Percentiles rank a stretch among this genome's conserved stretches.
Evolutionary conservation across 2,113 vertebrate genomes (phyloP).

Genomic region (Hymenochirus boettgeri): DNA sequence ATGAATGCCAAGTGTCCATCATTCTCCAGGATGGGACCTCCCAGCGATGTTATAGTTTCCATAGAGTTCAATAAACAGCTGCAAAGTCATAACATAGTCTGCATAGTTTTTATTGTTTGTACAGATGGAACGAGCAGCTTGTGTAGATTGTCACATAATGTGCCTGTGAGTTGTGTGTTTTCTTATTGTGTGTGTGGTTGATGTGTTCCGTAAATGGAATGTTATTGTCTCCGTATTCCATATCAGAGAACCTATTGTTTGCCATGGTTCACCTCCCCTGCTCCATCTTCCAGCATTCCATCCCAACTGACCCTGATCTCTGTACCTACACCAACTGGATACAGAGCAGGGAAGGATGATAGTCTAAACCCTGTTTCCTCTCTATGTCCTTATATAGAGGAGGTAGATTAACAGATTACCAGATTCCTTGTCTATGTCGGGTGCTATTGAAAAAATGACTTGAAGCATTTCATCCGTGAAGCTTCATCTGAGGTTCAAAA

Average conservation of each 20-base stretch:
- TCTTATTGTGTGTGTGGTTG: conserved; percentile 10
- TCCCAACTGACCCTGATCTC: background rate
- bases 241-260: conserved; percentile 3
- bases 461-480: too few species aligned
- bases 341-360: background rate
- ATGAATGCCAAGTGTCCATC: too few species aligned
- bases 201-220: background rate
- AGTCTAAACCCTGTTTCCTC: background rate
- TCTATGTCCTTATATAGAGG: too few species aligned
- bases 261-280: background rate
- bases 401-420: too few species aligned
- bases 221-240: background rate
- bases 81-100: too few species aligned
- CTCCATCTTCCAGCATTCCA: conserved; percentile 1
- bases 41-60: too few species aligned
- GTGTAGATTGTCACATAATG: too few species aligned
- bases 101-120: background rate
- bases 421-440: too few species aligned
- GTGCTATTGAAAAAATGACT: too few species aligned
- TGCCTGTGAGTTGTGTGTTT: background rate
- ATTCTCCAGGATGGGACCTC: too few species aligned
- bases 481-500: too few species aligned
- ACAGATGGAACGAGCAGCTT: background rate
- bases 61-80: too few species aligned
- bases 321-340: conserved; percentile 20